Evolutionary conservation across 1,140 invertebrate species (phyloP).

Genomic region (Neuroterus valhalla): DNA sequence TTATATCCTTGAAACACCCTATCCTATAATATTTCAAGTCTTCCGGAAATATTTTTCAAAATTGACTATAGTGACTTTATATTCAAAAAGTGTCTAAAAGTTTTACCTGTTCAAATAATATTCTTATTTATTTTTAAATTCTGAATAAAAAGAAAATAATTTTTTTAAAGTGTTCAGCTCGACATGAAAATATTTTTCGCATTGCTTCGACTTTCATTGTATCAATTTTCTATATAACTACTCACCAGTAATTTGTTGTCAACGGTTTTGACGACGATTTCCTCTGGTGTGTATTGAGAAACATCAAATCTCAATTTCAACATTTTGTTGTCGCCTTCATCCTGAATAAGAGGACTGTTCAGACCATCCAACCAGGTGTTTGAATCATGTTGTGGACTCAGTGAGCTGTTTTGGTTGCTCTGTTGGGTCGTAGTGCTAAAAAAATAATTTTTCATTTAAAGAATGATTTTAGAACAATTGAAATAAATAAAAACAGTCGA

Average conservation of each 20-base stretch:
- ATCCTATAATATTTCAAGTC: too few relatives aligned
- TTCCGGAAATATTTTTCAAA: too few relatives aligned
- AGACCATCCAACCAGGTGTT: constrained; percentile 85
- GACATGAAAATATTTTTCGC: too few relatives aligned
- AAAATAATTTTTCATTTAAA: constrained; percentile 51
- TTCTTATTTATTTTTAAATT: too few relatives aligned
- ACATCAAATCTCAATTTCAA: constrained; percentile 95
- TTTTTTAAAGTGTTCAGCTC: too few relatives aligned
- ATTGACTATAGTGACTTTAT: too few relatives aligned
- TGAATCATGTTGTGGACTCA: constrained; percentile 74
- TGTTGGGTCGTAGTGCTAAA: constrained; percentile 73
- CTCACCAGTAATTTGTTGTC: constrained; percentile 96
- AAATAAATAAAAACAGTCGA: neutral
- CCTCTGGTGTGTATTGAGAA: constrained; percentile 94
- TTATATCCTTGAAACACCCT: too few relatives aligned
- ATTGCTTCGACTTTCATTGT: neutral
- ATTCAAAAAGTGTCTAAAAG: too few relatives aligned
- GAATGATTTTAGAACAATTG: neutral
- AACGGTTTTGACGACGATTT: constrained; percentile 97
- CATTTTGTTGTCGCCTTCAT: constrained; percentile 92
- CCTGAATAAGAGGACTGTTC: constrained; percentile 93
- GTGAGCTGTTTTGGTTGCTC: constrained; percentile 66
- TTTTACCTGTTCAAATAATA: too few relatives aligned
- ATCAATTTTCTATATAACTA: constrained; percentile 35
- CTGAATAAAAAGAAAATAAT: too few relatives aligned